Evolutionary conservation across 2,888 invertebrate species (phyloP).

Genomic region (Dolomedes plantarius): DNA sequence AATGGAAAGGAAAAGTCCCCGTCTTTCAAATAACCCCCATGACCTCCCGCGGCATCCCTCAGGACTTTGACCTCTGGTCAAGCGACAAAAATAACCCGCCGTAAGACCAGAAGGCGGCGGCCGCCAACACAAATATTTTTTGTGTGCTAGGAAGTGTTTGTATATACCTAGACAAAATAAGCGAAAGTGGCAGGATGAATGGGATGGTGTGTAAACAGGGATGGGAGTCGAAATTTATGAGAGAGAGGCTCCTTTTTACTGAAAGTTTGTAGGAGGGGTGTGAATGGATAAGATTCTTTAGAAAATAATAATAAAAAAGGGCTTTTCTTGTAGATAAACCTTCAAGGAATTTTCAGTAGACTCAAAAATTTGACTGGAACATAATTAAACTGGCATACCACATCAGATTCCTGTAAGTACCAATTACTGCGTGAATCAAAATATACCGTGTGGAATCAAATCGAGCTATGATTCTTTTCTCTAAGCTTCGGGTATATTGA

Average conservation of each 20-base stretch:
- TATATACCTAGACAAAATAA: conserved; percentile 21
- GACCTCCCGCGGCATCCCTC: conserved; percentile 11
- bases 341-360: no score
- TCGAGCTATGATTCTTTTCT: no score
- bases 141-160: conserved; percentile 53
- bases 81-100: conserved; percentile 23
- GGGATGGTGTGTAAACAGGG: conserved; percentile 1
- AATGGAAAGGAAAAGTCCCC: not conserved
- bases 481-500: no score
- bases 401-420: no score
- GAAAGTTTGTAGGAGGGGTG: not conserved
- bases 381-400: no score
- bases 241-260: not conserved
- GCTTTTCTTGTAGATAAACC: no score
- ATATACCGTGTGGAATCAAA: no score
- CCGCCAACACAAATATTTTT: conserved; percentile 10
- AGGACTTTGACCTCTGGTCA: conserved; percentile 67
- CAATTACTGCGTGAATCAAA: no score
- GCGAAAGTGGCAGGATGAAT: conserved; percentile 28
- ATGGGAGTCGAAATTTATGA: not conserved
- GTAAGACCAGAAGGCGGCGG: conserved; percentile 28
- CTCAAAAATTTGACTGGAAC: no score
- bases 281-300: no score
- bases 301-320: no score
- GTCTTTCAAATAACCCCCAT: not conserved